phyloP scores from a whole-genome alignment of 2,113 vertebrate genomes.

The Sminthopsis crassicaudata region DNA sequence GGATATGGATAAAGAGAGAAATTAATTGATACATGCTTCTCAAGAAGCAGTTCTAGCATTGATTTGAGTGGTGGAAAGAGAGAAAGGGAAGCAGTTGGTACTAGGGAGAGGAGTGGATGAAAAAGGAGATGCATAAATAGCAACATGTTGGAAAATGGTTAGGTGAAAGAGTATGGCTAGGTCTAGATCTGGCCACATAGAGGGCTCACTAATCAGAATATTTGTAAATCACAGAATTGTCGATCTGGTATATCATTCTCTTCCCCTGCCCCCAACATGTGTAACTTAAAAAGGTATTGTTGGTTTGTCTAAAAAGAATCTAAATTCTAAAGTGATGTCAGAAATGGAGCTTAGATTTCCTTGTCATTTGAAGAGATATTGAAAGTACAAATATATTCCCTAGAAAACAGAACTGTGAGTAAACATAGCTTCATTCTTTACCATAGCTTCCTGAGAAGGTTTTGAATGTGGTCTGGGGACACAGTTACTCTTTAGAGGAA shows the following conservation, averaged over 20 bases:
- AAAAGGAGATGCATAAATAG: not conserved
- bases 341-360: not conserved
- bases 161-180: not conserved
- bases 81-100: not conserved
- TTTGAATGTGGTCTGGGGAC: not conserved
- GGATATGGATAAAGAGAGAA: not conserved
- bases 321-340: constrained; percentile 11
- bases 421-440: not conserved
- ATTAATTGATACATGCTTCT: not conserved
- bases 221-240: not conserved
- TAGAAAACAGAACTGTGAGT: not conserved
- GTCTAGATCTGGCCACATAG: not conserved
- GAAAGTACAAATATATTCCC: not conserved
- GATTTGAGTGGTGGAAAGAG: not conserved
- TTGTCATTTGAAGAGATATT: not conserved
- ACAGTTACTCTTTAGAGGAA: not conserved
- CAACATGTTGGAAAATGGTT: not conserved
- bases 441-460: not conserved
- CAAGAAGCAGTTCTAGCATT: not conserved
- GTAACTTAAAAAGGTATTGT: not conserved
- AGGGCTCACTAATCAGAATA: not conserved
- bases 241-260: not conserved
- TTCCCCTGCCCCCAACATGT: not conserved
- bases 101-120: too few species aligned
- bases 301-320: not conserved